Conservation (phyloP, 2,888 invertebrate genomes). For the Cheilosia soror region DNA sequence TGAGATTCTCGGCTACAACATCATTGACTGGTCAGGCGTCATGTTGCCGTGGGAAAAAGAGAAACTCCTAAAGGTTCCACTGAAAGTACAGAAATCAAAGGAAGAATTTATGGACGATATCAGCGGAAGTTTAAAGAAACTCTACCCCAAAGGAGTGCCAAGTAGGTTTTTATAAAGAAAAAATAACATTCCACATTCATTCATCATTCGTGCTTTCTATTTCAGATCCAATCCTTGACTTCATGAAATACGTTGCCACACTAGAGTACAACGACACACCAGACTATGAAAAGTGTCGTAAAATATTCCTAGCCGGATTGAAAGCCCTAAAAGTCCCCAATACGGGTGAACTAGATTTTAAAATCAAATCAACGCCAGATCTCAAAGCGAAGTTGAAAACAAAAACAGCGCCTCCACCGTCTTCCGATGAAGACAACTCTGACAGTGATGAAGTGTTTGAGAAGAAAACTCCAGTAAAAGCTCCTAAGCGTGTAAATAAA, state of each 20-base stretch:
- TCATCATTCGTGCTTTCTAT: constrained; percentile 75
- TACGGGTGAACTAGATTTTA: constrained; percentile 85
- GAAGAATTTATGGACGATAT: constrained; percentile 87
- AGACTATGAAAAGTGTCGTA: constrained; percentile 89
- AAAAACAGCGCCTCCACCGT: not conserved
- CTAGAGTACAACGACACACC: constrained; percentile 89
- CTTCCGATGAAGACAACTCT: not conserved
- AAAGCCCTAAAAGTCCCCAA: constrained; percentile 86
- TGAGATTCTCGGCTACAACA: constrained; percentile 96
- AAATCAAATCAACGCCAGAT: constrained; percentile 71
- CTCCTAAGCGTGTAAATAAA: constrained; percentile 5
- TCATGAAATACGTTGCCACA: constrained; percentile 88
- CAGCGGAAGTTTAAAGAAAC: constrained; percentile 77
- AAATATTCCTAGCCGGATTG: constrained; percentile 87
- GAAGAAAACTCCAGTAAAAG: constrained; percentile 32
- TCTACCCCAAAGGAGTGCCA: constrained; percentile 83
- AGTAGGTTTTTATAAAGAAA: constrained; percentile 78
- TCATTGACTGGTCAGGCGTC: constrained; percentile 95
- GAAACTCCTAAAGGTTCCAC: constrained; percentile 85
- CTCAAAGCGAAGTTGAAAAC: constrained; percentile 44
- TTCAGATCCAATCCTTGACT: constrained; percentile 87
- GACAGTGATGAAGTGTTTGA: constrained; percentile 60
- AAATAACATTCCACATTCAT: constrained; percentile 12
- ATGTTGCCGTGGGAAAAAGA: constrained; percentile 93
- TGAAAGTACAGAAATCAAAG: constrained; percentile 88